phyloP scores from a whole-genome alignment of 2,797 vertebrate genomes.

The Sebastes vulpes region DNA sequence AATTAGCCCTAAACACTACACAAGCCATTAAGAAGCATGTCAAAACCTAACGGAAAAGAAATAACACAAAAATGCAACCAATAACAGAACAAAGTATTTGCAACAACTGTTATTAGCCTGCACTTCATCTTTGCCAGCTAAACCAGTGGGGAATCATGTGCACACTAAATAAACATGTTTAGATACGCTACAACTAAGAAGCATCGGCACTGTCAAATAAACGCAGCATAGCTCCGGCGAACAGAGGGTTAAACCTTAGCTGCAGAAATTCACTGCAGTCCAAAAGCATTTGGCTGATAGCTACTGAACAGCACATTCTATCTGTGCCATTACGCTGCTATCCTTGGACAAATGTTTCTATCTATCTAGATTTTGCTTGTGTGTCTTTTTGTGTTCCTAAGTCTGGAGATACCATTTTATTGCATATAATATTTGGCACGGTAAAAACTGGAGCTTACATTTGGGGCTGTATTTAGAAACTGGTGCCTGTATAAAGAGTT shows the following conservation, averaged over 20 bases:
- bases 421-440: slow-evolving; percentile 93
- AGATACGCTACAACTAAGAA: slow-evolving; percentile 77
- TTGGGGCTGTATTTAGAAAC: slow-evolving; percentile 88
- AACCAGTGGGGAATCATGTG: slow-evolving; percentile 66
- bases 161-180: slow-evolving; percentile 78
- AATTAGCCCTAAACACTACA: slow-evolving; percentile 89
- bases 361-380: slow-evolving; percentile 67
- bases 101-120: slow-evolving; percentile 73
- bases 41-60: slow-evolving; percentile 71
- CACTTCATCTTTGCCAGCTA: slow-evolving; percentile 68
- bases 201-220: slow-evolving; percentile 77
- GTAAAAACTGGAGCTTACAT: slow-evolving; percentile 89
- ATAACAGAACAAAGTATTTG: slow-evolving; percentile 76
- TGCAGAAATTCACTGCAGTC: slow-evolving; percentile 92
- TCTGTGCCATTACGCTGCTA: slow-evolving; percentile 74
- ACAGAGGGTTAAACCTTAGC: slow-evolving; percentile 88
- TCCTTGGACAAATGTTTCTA: slow-evolving; percentile 71
- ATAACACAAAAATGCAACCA: slow-evolving; percentile 76
- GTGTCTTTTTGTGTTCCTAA: slow-evolving; percentile 67
- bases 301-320: slow-evolving; percentile 87
- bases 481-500: slow-evolving; percentile 84
- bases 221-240: slow-evolving; percentile 73
- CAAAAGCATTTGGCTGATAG: slow-evolving; percentile 87
- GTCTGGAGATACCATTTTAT: slow-evolving; percentile 86
- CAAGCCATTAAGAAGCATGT: slow-evolving; percentile 85